Base-by-base conservation (phyloP, 2,888 invertebrate genomes). In the Chironomus tentans region DNA sequence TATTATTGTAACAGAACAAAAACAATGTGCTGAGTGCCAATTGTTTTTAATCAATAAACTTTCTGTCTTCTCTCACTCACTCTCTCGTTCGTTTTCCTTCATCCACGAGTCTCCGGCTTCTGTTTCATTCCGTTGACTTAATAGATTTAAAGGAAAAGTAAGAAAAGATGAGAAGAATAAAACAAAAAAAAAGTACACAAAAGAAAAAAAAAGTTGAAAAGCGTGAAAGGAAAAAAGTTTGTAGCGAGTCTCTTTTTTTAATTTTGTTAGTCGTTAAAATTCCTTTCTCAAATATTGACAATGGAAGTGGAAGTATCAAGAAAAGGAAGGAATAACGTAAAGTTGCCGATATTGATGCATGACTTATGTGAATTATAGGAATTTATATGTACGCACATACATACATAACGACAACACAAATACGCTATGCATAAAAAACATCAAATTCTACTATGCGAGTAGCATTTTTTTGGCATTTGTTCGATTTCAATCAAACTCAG, bases 401-500 rank as follows among this genome's bases (percentile, higher is more conserved):
- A 56, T 38, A n/a, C n/a, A n/a, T n/a, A n/a, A n/a, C n/a, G n/a
- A n/a, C n/a, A n/a, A n/a, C n/a, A n/a, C n/a, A n/a, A n/a, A n/a
- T n/a, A 56, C 56, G 56, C 18, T 15, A 56, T 56, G 56, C 56
- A 56, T 56, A 56, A 56, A 38, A 56, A 56, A 56, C 56, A 56
- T 56, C 56, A 56, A 56, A 18, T 15, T 56, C 56, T 56, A 18
- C 56, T 15, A 56, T 56, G 15, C 56, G 56, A 56, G 18, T 56
- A 56, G 56, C 56, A 56, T 56, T 56, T 38, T 38, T 56, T 56
- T 56, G 56, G 56, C 56, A 56, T 70, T 70, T 70, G 70, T 70
- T 70, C 70, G 47, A 70, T 70, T 70, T 70, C 70, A 70, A 70
- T 70, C 70, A 70, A 70, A 70, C 70, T 70, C 70, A 70, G 70